Evolutionary conservation across 2,888 invertebrate genomes (phyloP).

Genomic region (Camptogramma bilineatum): DNA sequence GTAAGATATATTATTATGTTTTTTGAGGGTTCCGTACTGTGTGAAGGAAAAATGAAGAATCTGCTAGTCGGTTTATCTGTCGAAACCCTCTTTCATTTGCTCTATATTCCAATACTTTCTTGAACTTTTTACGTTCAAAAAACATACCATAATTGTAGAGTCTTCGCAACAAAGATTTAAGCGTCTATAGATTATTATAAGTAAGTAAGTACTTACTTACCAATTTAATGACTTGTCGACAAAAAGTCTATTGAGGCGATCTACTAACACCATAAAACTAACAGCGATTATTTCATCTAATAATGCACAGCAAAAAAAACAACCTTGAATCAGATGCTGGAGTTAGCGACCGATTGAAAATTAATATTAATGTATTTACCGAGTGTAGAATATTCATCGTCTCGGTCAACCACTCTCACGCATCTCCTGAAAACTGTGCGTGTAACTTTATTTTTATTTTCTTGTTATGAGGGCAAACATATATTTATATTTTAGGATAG

Average conservation of each 20-base stretch:
- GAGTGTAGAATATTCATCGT: slow-evolving; percentile 73
- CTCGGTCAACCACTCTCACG: slow-evolving; percentile 72
- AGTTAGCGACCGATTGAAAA: slow-evolving; percentile 76
- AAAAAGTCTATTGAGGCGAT: slow-evolving; percentile 28
- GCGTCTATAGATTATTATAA: neutral
- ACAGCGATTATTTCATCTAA: slow-evolving; percentile 60
- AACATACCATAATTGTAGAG: no score
- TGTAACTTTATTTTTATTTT: no score
- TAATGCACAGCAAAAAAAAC: slow-evolving; percentile 64
- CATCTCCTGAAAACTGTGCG: slow-evolving; percentile 44
- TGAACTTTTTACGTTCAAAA: no score
- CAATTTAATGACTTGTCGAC: neutral
- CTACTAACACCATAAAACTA: slow-evolving; percentile 45
- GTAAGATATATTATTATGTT: no score
- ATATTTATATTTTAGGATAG: no score
- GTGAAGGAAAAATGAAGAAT: no score
- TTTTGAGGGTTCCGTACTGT: no score
- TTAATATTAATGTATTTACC: slow-evolving; percentile 57
- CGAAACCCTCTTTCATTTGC: no score
- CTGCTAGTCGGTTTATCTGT: no score
- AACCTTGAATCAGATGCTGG: slow-evolving; percentile 73
- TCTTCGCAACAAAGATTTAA: neutral
- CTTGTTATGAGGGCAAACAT: no score
- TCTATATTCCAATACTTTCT: no score
- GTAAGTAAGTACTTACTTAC: slow-evolving; percentile 2